Conservation (phyloP, 2,888 invertebrate species). For the Ennomos fuscantarius region DNA sequence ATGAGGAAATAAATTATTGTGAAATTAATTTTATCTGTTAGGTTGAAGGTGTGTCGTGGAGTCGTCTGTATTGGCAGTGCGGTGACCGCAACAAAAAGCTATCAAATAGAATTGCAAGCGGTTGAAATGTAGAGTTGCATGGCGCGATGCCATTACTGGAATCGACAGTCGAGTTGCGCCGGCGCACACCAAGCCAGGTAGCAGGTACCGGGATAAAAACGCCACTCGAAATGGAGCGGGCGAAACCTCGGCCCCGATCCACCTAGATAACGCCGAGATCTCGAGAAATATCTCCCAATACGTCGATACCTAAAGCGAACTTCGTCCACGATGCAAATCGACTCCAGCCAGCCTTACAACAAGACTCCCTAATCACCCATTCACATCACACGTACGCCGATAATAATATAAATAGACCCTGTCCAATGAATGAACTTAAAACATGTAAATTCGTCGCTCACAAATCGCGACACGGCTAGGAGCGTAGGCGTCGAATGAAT, state of each 20-base stretch:
- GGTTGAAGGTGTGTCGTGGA: conserved; percentile 3
- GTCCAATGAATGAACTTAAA: conserved; percentile 81
- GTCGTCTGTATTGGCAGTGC: conserved; percentile 30
- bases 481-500: conserved; percentile 80
- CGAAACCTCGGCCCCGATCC: conserved; percentile 67
- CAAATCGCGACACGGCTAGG: conserved; percentile 79
- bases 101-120: conserved; percentile 47
- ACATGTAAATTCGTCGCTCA: conserved; percentile 83
- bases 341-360: conserved; percentile 51
- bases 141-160: conserved; percentile 62
- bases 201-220: conserved; percentile 74
- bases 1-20: conserved; percentile 51
- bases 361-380: conserved; percentile 70
- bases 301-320: conserved; percentile 42
- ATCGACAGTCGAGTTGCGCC: conserved; percentile 58
- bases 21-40: conserved; percentile 32
- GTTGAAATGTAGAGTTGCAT: conserved; percentile 56
- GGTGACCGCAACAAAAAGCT: conserved; percentile 42
- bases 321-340: conserved; percentile 56
- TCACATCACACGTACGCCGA: conserved; percentile 74
- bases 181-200: conserved; percentile 67
- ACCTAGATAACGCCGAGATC: conserved; percentile 71
- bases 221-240: conserved; percentile 78
- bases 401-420: conserved; percentile 78
- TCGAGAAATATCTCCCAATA: conserved; percentile 53